Evolutionary conservation across 1,140 invertebrate genomes (phyloP), one percentile per base, ranked within the genome.

Genomic region (Charaxes varanes): DNA sequence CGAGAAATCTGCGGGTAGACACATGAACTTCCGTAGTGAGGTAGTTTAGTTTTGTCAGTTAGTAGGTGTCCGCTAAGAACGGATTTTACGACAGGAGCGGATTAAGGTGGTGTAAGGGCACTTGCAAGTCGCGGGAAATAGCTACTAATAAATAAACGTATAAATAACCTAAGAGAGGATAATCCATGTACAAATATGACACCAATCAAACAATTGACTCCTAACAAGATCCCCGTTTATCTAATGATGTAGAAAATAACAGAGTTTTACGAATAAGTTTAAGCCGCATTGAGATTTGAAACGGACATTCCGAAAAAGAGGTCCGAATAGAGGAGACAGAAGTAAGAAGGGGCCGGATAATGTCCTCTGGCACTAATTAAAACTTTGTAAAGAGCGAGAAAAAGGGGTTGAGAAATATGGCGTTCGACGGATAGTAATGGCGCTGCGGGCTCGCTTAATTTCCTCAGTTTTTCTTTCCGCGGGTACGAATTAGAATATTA

Each of bases 321-420:
- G 7, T 44, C 27, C 35, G 35, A 53, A 48, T 32, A 48, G 24
- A 23, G 32, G 36, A 59, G 57, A 61, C 62, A 64, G 52, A 61
- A 64, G 65, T 59, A 62, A 55, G 62, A 69, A 65, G 65, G 63
- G 58, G 46, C 47, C 60, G 74, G 65, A 69, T 79, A 79, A 78
- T 78, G 69, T 82, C 78, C 74, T 74, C 73, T 70, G 78, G 69
- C 74, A 82, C 74, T 79, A 82, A 82, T 82, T 82, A 82, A 82
- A 82, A 82, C 73, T 79, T 82, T 71, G 47, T 56, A 59, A 71
- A 64, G 63, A 56, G 46, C 58, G 57, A 59, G 66, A 78, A 79
- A 78, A 82, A 77, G 78, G 28, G 74, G 70, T 79, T 74, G 65
- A 76, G 64, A 78, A 79, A 78, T 74, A 82, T 82, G 56, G 67